A percentile compares a stretch with the other conserved stretches of the same genome.
These are phyloP conservation scores for Drosophila sucinea DNA, from an alignment of 1,140 invertebrate species.

Conservation along the genomic window DNA sequence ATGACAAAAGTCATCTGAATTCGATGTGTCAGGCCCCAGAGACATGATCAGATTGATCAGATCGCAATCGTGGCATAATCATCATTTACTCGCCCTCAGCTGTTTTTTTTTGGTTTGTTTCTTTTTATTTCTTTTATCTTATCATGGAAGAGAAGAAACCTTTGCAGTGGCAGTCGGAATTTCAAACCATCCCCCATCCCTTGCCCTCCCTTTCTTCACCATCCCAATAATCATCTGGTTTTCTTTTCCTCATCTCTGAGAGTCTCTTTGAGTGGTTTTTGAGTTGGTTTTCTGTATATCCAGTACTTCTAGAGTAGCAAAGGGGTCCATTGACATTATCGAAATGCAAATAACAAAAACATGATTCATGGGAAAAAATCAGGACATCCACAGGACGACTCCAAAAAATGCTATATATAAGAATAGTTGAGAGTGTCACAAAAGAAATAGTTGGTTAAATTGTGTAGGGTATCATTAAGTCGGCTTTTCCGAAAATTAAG, in stretches of 20 bases:
- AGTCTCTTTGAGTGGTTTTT: neutral
- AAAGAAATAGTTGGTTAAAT: too few species aligned
- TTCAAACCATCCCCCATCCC: neutral
- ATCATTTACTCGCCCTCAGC: neutral
- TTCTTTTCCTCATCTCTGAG: neutral
- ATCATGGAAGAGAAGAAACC: neutral
- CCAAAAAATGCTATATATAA: too few species aligned
- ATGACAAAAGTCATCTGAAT: slow-evolving; percentile 15
- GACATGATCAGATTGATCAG: slow-evolving; percentile 13
- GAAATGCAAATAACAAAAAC: too few species aligned
- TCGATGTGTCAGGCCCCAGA: slow-evolving; percentile 7
- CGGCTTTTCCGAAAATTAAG: neutral
- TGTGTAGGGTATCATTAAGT: neutral
- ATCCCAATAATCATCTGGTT: neutral
- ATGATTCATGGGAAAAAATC: too few species aligned
- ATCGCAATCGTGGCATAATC: slow-evolving; percentile 7
- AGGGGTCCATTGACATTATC: neutral
- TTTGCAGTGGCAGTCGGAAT: neutral
- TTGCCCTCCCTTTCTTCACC: neutral
- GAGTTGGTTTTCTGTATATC: too few species aligned
- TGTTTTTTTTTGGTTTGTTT: neutral
- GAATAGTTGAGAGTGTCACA: too few species aligned
- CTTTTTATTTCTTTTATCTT: neutral
- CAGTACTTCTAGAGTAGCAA: neutral
- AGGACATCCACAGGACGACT: too few species aligned